Evolutionary conservation across 1,140 invertebrate genomes (phyloP).

Genomic region (Latrodectus geometricus): DNA sequence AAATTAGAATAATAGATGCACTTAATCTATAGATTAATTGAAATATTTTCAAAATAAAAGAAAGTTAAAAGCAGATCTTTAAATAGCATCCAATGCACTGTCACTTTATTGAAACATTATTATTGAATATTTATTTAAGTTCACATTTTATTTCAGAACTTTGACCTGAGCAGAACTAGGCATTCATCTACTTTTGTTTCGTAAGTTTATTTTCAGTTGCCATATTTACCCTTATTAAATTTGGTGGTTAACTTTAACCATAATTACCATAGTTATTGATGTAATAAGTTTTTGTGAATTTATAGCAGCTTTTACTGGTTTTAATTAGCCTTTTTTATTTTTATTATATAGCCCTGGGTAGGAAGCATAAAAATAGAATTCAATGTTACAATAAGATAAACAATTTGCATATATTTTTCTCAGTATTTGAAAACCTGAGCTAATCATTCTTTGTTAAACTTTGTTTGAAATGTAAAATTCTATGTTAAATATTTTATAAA

Average conservation of each 20-base stretch:
- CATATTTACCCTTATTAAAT: conserved; percentile 41
- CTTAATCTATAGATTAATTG: neutral
- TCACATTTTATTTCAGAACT: conserved; percentile 50
- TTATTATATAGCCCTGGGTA: neutral
- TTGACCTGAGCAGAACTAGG: conserved; percentile 35
- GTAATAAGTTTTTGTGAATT: neutral
- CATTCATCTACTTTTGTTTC: conserved; percentile 18
- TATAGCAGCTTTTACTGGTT: neutral
- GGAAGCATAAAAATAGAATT: no score
- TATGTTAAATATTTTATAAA: no score
- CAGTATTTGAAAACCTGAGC: no score
- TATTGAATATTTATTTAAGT: neutral
- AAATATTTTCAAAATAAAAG: no score
- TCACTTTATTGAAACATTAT: neutral
- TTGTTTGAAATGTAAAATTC: no score
- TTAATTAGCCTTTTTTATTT: neutral
- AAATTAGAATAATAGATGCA: neutral
- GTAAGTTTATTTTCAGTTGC: conserved; percentile 54
- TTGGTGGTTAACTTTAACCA: no score
- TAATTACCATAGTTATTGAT: no score
- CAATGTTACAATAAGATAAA: no score
- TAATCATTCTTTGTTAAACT: no score
- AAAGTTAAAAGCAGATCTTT: neutral
- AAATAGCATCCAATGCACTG: neutral
- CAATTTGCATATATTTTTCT: no score